phyloP scores from a whole-genome alignment of 2,888 invertebrate genomes.

The Galerucella pusilla region DNA sequence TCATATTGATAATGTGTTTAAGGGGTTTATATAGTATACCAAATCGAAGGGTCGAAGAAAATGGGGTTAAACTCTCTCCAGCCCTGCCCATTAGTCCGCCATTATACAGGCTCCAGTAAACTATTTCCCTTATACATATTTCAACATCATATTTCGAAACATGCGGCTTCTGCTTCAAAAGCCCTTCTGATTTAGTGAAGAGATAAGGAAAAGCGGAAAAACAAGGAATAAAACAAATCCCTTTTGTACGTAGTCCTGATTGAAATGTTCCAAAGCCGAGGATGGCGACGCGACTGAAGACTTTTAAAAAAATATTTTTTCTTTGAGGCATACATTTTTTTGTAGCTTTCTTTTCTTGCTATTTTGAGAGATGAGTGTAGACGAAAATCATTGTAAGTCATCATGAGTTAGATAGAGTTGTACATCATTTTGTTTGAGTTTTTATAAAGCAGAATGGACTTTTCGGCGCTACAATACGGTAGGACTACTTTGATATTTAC shows the following conservation, averaged over 20 bases:
- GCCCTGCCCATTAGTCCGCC: constrained; percentile 17
- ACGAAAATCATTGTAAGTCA: constrained; percentile 24
- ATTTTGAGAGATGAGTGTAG: constrained; percentile 14
- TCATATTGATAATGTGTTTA: background rate
- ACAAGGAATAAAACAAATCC: constrained; percentile 43
- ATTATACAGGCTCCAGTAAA: constrained; percentile 35
- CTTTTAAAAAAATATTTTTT: constrained; percentile 32
- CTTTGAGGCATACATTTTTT: constrained; percentile 16
- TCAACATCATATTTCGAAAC: constrained; percentile 43
- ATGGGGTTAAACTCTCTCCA: background rate
- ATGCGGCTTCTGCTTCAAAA: constrained; percentile 40
- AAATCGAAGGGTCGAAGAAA: background rate
- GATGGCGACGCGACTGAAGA: constrained; percentile 27
- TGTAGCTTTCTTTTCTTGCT: constrained; percentile 6
- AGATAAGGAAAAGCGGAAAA: constrained; percentile 42
- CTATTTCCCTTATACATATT: constrained; percentile 44
- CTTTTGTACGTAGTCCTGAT: constrained; percentile 44
- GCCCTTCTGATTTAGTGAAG: constrained; percentile 42
- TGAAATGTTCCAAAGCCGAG: constrained; percentile 37
- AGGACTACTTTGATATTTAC: background rate
- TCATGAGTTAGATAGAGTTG: constrained; percentile 9
- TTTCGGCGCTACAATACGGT: background rate
- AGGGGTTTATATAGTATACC: background rate
- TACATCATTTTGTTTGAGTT: background rate
- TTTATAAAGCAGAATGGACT: background rate